Evolutionary conservation across 2,888 invertebrate species (phyloP).

Genomic region (Amphiduros pacificus): DNA sequence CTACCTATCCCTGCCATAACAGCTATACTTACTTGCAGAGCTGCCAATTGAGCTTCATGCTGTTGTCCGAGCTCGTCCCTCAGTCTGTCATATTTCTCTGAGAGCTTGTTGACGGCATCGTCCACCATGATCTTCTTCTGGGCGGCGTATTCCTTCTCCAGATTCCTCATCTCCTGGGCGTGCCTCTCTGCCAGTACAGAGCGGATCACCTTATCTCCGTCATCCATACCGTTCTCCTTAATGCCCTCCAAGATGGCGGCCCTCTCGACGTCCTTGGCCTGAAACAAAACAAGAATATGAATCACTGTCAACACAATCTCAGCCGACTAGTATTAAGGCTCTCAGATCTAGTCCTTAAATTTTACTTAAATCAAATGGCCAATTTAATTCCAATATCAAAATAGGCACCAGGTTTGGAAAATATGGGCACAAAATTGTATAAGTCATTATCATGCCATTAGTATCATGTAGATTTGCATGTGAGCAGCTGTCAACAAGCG

Average conservation of each 20-base stretch:
- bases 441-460: no score
- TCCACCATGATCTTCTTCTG: conserved; percentile 51
- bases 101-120: conserved; percentile 46
- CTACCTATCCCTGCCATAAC: no score
- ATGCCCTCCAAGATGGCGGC: conserved; percentile 52
- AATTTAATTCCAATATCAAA: no score
- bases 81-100: conserved; percentile 45
- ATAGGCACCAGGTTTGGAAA: no score
- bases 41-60: conserved; percentile 45
- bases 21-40: conserved; percentile 49
- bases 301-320: no score
- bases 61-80: conserved; percentile 39
- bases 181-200: conserved; percentile 53
- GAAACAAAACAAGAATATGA: conserved; percentile 3
- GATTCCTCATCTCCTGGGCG: conserved; percentile 46
- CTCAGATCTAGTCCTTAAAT: no score
- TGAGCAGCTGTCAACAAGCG: no score
- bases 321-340: no score
- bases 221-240: conserved; percentile 52
- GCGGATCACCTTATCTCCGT: conserved; percentile 50
- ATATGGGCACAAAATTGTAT: no score
- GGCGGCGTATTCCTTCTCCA: conserved; percentile 47
- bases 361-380: no score
- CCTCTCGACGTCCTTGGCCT: conserved; percentile 48
- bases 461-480: no score